Conservation (phyloP, 2,113 vertebrate species). For the Dermatemys mawii region DNA sequence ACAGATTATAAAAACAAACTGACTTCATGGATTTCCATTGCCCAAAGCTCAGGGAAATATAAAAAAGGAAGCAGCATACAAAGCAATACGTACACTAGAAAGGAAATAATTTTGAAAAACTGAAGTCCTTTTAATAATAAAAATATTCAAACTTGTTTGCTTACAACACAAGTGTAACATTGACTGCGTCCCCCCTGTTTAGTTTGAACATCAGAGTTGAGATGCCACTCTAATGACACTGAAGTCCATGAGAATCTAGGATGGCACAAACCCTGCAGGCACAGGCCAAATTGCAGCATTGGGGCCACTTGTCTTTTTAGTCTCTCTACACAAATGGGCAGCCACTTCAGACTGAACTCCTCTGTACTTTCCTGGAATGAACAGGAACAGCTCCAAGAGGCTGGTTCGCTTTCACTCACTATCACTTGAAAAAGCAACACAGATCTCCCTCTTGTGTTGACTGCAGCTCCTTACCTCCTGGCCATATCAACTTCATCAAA, state of each 20-base stretch:
- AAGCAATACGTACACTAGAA: conserved; percentile 34
- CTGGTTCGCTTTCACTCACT: neutral
- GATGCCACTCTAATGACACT: neutral
- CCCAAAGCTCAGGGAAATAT: neutral
- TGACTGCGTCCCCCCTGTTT: rapidly evolving
- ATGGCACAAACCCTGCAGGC: neutral
- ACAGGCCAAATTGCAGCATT: neutral
- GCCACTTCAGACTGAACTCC: neutral
- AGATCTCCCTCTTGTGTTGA: rapidly evolving
- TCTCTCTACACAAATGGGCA: neutral
- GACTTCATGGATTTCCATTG: conserved; percentile 5
- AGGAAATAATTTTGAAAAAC: neutral
- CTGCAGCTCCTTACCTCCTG: conserved; percentile 82
- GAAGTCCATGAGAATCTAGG: rapidly evolving
- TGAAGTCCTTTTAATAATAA: neutral
- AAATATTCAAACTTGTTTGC: rapidly evolving
- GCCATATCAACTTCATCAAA: conserved; percentile 95
- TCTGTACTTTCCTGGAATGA: neutral
- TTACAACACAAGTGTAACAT: neutral
- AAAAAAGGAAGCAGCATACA: neutral
- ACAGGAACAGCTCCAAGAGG: neutral
- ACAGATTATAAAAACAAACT: neutral
- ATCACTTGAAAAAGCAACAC: rapidly evolving
- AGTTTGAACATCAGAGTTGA: neutral
- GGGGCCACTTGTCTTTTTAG: rapidly evolving